Evolutionary conservation across 2,113 vertebrate species (phyloP).

Genomic region (Dipodomys merriami): DNA sequence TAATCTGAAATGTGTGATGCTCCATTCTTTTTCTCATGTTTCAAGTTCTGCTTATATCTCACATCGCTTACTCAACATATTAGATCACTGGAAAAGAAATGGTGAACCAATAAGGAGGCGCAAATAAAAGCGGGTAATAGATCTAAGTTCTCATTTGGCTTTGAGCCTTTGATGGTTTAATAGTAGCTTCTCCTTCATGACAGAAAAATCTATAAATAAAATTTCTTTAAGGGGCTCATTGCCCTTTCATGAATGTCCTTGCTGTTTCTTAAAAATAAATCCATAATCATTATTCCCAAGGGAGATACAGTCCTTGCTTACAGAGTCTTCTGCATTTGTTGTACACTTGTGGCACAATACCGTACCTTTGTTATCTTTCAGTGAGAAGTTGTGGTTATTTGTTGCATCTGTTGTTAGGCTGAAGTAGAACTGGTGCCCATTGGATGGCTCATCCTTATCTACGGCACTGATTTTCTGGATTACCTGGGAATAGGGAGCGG

Average conservation of each 20-base stretch:
- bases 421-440: conserved; percentile 95
- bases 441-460: conserved; percentile 95
- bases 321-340: neutral
- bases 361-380: conserved; percentile 97
- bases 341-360: rapidly evolving
- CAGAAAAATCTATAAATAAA: conserved; percentile 79
- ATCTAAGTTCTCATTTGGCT: conserved; percentile 65
- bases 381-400: conserved; percentile 95
- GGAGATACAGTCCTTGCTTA: neutral
- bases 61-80: conserved; percentile 39
- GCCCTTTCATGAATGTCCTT: conserved; percentile 77
- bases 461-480: conserved; percentile 98
- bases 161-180: conserved; percentile 75
- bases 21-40: conserved; percentile 34
- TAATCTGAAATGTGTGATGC: neutral
- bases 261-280: neutral
- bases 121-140: neutral
- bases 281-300: conserved; percentile 57
- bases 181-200: conserved; percentile 72
- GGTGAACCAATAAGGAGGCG: conserved; percentile 49
- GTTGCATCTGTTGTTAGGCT: conserved; percentile 89
- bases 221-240: conserved; percentile 69
- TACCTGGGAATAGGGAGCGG: conserved; percentile 84
- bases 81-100: conserved; percentile 69
- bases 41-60: conserved; percentile 35